Conservation (phyloP, 2,797 vertebrate genomes). For the Enteromius treurensis region DNA sequence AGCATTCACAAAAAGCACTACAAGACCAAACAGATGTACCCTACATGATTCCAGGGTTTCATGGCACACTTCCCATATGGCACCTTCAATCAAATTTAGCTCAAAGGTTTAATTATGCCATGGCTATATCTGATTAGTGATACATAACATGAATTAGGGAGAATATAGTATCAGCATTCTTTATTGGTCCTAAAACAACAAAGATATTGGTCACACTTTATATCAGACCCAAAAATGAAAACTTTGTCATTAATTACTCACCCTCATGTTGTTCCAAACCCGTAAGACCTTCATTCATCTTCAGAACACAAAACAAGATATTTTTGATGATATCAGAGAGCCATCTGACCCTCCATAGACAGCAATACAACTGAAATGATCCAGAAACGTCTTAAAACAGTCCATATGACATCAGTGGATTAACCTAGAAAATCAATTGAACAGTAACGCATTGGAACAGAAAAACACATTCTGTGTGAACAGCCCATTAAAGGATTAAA, state of each 20-base stretch:
- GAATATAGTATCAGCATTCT: neutral
- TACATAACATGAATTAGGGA: constrained; percentile 10
- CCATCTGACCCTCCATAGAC: too few species aligned
- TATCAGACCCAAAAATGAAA: too few species aligned
- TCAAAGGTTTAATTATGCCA: constrained; percentile 19
- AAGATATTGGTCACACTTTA: too few species aligned
- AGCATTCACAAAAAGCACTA: constrained; percentile 17
- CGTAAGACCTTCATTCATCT: too few species aligned
- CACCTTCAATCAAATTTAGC: neutral
- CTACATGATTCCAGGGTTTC: neutral
- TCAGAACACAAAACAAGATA: too few species aligned
- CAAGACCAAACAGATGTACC: constrained; percentile 31
- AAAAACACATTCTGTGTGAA: neutral
- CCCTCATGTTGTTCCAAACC: too few species aligned
- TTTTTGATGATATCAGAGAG: too few species aligned
- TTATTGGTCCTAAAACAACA: neutral
- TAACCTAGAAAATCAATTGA: neutral
- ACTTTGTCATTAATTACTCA: too few species aligned
- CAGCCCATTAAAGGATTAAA: neutral
- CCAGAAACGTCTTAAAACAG: too few species aligned
- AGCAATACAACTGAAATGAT: too few species aligned
- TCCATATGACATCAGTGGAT: too few species aligned
- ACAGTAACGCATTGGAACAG: neutral
- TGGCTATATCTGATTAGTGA: constrained; percentile 40
- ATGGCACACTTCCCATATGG: neutral